Evolutionary conservation across 2,888 invertebrate genomes (phyloP).

Genomic region (Toxonevra muliebris): DNA sequence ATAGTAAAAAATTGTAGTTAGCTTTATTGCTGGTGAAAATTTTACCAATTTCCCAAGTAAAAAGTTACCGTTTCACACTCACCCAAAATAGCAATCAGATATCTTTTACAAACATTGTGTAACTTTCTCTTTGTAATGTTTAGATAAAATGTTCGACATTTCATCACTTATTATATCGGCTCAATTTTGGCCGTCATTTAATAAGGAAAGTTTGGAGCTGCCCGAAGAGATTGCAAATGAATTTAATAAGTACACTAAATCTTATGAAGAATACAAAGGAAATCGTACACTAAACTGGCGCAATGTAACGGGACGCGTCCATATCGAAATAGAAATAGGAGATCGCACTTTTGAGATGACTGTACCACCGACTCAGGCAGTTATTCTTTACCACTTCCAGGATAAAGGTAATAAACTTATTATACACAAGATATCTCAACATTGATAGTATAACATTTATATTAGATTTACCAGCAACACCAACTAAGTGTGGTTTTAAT

Average conservation of each 20-base stretch:
- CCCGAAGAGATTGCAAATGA: constrained; percentile 83
- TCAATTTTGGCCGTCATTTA: constrained; percentile 98
- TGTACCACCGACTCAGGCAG: constrained; percentile 93
- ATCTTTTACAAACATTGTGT: too few relatives aligned
- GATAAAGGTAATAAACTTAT: constrained; percentile 71
- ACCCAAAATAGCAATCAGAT: too few relatives aligned
- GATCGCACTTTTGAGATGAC: constrained; percentile 81
- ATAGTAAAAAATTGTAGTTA: too few relatives aligned
- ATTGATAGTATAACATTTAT: too few relatives aligned
- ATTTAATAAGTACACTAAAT: constrained; percentile 85
- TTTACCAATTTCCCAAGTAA: too few relatives aligned
- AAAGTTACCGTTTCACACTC: too few relatives aligned
- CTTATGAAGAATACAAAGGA: constrained; percentile 89
- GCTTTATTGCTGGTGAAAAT: too few relatives aligned
- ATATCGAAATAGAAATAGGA: constrained; percentile 88
- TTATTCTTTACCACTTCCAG: constrained; percentile 93
- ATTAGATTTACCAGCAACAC: too few relatives aligned
- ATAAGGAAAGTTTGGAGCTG: constrained; percentile 90
- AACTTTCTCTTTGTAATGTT: too few relatives aligned
- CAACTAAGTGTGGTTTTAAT: too few relatives aligned
- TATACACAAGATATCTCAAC: background rate
- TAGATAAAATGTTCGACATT: constrained; percentile 71
- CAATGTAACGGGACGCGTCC: constrained; percentile 90
- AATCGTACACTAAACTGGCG: constrained; percentile 95
- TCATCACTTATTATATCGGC: constrained; percentile 94